A percentile compares a stretch with the other conserved stretches of the same genome.
Conservation (phyloP, 2,797 vertebrate genomes). For the Buphagus erythrorhynchus region DNA sequence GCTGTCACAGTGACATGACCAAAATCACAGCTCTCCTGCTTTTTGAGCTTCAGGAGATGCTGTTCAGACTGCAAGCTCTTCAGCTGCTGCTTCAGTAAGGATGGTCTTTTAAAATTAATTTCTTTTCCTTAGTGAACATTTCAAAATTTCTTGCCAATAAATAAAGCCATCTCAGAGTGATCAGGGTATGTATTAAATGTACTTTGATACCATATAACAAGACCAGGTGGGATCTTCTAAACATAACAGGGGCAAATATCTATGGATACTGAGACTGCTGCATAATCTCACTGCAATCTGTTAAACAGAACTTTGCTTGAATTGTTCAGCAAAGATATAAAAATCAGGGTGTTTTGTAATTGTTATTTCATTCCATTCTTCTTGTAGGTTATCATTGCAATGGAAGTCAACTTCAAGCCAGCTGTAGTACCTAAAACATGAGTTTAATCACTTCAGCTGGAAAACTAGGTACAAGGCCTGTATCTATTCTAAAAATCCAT, state of each 20-base stretch:
- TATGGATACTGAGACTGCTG: not conserved
- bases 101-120: not conserved
- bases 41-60: not conserved
- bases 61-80: not conserved
- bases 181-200: not conserved
- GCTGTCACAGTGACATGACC: not conserved
- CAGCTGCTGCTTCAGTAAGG: not conserved
- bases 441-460: not conserved
- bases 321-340: not conserved
- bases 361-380: not conserved
- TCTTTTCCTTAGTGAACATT: not conserved
- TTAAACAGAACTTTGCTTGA: not conserved
- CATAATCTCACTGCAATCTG: not conserved
- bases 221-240: not conserved
- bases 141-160: not conserved
- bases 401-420: not conserved
- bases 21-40: constrained; percentile 12
- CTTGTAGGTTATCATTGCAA: not conserved
- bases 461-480: not conserved
- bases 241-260: not conserved
- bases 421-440: not conserved
- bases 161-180: not conserved
- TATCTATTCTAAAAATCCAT: not conserved
- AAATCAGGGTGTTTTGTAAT: not conserved
- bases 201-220: not conserved